phyloP scores from a whole-genome alignment of 1,140 invertebrate species.

The Drosophila tsacasi region DNA sequence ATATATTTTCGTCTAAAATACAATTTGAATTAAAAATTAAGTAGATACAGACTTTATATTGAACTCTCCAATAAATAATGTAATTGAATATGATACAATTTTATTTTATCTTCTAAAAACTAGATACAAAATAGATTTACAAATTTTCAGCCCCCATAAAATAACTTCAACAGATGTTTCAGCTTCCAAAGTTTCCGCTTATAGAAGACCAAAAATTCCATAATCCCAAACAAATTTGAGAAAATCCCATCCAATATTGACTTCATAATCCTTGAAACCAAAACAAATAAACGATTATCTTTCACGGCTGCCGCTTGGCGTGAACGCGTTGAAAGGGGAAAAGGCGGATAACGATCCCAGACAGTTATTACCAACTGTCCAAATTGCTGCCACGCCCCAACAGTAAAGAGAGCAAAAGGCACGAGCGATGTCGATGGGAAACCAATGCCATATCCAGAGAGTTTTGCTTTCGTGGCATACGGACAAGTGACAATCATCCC shows the following conservation, averaged over 20 bases:
- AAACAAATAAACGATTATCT: slow-evolving; percentile 74
- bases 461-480: slow-evolving; percentile 73
- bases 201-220: background rate
- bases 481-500: slow-evolving; percentile 84
- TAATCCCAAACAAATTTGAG: slow-evolving; percentile 16
- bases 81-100: background rate
- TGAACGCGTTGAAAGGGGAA: slow-evolving; percentile 20
- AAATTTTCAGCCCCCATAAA: too few species aligned
- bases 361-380: slow-evolving; percentile 76
- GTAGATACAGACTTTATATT: background rate
- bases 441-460: slow-evolving; percentile 21
- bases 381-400: slow-evolving; percentile 72
- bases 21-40: background rate
- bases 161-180: slow-evolving; percentile 13
- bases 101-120: background rate
- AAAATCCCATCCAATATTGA: slow-evolving; percentile 42
- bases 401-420: slow-evolving; percentile 60
- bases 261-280: slow-evolving; percentile 52
- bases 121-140: too few species aligned
- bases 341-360: slow-evolving; percentile 24
- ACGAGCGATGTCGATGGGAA: slow-evolving; percentile 11
- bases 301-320: slow-evolving; percentile 16
- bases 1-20: too few species aligned
- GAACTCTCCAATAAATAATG: too few species aligned
- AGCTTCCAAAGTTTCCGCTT: background rate